Conservation (phyloP, 2,797 vertebrate species). For the Percopsis omiscomaycus region DNA sequence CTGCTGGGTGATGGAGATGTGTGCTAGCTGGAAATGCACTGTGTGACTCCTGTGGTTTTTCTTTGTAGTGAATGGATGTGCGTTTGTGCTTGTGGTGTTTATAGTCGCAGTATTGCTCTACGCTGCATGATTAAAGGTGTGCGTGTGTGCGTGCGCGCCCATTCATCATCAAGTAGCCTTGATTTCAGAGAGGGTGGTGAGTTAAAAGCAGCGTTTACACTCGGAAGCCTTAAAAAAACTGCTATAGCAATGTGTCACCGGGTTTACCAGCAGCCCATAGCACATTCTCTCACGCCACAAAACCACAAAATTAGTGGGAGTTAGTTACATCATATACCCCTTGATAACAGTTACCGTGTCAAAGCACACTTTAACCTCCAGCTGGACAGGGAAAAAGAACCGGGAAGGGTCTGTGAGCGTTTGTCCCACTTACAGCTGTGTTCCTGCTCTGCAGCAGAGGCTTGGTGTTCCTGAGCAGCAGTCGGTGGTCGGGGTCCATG, state of each 20-base stretch:
- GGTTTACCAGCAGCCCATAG: constrained; percentile 11
- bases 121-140: constrained; percentile 13
- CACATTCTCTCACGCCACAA: not conserved
- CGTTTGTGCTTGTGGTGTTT: not conserved
- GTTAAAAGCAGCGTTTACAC: not conserved
- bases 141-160: constrained; percentile 1
- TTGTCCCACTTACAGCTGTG: constrained; percentile 84
- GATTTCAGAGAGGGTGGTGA: constrained; percentile 6
- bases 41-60: constrained; percentile 9
- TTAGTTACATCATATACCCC: too few species aligned
- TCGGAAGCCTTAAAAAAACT: constrained; percentile 16
- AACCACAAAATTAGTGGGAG: not conserved
- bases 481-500: constrained; percentile 96
- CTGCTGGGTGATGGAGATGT: constrained; percentile 70
- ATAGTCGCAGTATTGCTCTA: not conserved
- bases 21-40: constrained; percentile 17
- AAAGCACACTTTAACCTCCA: not conserved
- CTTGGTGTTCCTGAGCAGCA: constrained; percentile 92
- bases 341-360: not conserved
- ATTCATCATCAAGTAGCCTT: constrained; percentile 16
- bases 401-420: constrained; percentile 1
- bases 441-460: constrained; percentile 96
- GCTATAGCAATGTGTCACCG: constrained; percentile 14
- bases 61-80: constrained; percentile 12
- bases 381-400: not conserved